These are phyloP conservation scores for Criorhina ranunculi DNA, from an alignment of 2,888 invertebrate genomes.

Conservation along the genomic window DNA sequence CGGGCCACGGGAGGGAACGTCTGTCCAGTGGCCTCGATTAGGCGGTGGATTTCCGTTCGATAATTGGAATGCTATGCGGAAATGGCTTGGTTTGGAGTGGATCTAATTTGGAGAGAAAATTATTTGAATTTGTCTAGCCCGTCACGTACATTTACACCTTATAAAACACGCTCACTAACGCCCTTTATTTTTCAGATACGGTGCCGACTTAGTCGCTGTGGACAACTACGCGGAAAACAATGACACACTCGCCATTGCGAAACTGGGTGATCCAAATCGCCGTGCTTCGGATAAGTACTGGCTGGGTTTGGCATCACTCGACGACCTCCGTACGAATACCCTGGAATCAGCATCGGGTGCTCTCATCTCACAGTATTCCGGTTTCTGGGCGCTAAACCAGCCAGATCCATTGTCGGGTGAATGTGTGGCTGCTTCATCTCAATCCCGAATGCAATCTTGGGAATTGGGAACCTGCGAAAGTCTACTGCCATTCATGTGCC, in stretches of 20 bases:
- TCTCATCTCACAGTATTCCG: slow-evolving; percentile 95
- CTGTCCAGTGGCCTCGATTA: slow-evolving; percentile 44
- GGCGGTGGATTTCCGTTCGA: slow-evolving; percentile 15
- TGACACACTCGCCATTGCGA: slow-evolving; percentile 92
- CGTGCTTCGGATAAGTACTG: slow-evolving; percentile 92
- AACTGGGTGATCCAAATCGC: slow-evolving; percentile 87
- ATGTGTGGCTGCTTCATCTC: slow-evolving; percentile 92
- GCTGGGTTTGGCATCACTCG: slow-evolving; percentile 95
- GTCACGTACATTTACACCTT: neutral
- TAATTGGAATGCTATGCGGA: slow-evolving; percentile 23
- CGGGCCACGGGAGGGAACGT: slow-evolving; percentile 6
- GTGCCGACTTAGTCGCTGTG: slow-evolving; percentile 96
- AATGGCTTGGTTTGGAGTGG: slow-evolving; percentile 2
- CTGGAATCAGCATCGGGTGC: slow-evolving; percentile 96
- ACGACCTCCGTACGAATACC: slow-evolving; percentile 97
- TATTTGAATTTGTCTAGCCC: neutral
- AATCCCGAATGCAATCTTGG: slow-evolving; percentile 92
- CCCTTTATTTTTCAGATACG: slow-evolving; percentile 89
- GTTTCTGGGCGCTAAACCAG: slow-evolving; percentile 96
- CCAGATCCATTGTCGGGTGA: slow-evolving; percentile 95
- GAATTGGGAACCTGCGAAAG: slow-evolving; percentile 97
- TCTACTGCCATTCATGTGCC: slow-evolving; percentile 96
- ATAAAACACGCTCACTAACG: too few relatives aligned
- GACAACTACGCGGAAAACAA: slow-evolving; percentile 97
- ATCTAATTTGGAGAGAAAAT: slow-evolving; percentile 37